phyloP scores from a whole-genome alignment of 2,797 vertebrate species.

The Hephaestus fuliginosus region DNA sequence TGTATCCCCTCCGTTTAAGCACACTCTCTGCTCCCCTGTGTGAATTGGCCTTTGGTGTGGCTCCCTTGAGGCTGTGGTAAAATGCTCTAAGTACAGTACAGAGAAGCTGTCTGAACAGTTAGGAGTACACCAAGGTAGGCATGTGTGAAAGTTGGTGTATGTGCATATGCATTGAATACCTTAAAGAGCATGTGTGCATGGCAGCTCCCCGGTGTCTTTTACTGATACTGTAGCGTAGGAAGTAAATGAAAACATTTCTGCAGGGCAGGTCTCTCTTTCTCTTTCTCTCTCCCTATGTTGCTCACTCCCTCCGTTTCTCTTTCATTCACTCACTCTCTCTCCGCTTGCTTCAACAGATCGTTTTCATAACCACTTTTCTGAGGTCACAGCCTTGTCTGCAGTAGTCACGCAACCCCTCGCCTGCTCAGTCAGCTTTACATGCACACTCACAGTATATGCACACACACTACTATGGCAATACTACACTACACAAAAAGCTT shows the following conservation, averaged over 20 bases:
- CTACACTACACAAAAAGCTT: slow-evolving; percentile 50
- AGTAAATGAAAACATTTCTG: slow-evolving; percentile 82
- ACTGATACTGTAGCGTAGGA: slow-evolving; percentile 47
- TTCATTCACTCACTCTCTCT: slow-evolving; percentile 50
- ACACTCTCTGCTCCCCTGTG: slow-evolving; percentile 33
- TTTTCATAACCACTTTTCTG: slow-evolving; percentile 95
- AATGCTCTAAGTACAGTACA: slow-evolving; percentile 4
- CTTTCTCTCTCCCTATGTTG: slow-evolving; percentile 11
- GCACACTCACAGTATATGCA: slow-evolving; percentile 18
- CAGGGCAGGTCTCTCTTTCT: slow-evolving; percentile 80
- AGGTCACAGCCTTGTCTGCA: slow-evolving; percentile 92
- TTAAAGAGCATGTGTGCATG: slow-evolving; percentile 24
- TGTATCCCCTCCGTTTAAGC: slow-evolving; percentile 29
- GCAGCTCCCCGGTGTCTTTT: slow-evolving; percentile 30
- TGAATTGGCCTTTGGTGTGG: slow-evolving; percentile 21
- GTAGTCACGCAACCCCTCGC: slow-evolving; percentile 90
- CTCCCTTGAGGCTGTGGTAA: slow-evolving; percentile 18
- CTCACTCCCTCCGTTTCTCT: slow-evolving; percentile 16
- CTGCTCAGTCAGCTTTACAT: slow-evolving; percentile 80
- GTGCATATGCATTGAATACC: slow-evolving; percentile 35
- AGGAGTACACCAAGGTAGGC: neutral
- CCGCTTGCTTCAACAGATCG: slow-evolving; percentile 85
- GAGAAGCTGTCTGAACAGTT: neutral
- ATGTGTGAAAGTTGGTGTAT: slow-evolving; percentile 14
- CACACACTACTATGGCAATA: slow-evolving; percentile 59